A percentile compares a stretch with the other conserved stretches of the same genome.
These are phyloP conservation scores for Acanthococcus lagerstroemiae DNA, from an alignment of 2,888 invertebrate genomes.

Conservation along the genomic window DNA sequence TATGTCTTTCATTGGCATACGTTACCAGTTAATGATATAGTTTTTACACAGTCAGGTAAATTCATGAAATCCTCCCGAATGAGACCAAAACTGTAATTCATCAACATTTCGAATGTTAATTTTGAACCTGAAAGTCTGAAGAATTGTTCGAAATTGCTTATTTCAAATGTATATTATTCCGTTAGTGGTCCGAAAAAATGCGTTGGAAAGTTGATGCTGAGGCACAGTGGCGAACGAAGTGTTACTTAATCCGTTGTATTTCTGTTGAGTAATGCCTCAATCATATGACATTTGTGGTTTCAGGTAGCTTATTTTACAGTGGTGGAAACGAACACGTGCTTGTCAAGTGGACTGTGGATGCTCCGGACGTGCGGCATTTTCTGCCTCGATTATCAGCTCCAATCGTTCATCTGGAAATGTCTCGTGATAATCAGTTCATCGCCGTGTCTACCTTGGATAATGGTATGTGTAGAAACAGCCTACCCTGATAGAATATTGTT, in stretches of 20 bases:
- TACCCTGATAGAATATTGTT: too few species aligned
- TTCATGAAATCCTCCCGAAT: too few species aligned
- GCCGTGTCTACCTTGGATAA: conserved; percentile 62
- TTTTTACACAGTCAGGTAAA: conserved; percentile 51
- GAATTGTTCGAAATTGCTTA: too few species aligned
- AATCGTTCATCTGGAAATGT: conserved; percentile 53
- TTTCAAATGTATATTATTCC: too few species aligned
- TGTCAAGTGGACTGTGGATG: conserved; percentile 59
- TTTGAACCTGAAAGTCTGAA: too few species aligned
- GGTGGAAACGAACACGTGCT: conserved; percentile 69
- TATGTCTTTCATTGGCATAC: conserved; percentile 67
- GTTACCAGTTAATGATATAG: conserved; percentile 54
- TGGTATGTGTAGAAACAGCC: conserved; percentile 40
- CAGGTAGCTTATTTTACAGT: conserved; percentile 44
- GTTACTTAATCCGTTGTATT: neutral
- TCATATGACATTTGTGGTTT: neutral
- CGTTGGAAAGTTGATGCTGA: too few species aligned
- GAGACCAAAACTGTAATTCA: too few species aligned
- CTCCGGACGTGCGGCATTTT: conserved; percentile 47
- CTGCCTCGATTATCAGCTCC: conserved; percentile 61
- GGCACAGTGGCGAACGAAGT: too few species aligned
- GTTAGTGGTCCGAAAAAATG: too few species aligned
- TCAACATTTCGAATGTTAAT: too few species aligned
- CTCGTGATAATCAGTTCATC: conserved; percentile 52
- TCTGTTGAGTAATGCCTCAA: neutral